Evolutionary conservation across 2,113 vertebrate genomes (phyloP).

Genomic region (Indicator indicator): DNA sequence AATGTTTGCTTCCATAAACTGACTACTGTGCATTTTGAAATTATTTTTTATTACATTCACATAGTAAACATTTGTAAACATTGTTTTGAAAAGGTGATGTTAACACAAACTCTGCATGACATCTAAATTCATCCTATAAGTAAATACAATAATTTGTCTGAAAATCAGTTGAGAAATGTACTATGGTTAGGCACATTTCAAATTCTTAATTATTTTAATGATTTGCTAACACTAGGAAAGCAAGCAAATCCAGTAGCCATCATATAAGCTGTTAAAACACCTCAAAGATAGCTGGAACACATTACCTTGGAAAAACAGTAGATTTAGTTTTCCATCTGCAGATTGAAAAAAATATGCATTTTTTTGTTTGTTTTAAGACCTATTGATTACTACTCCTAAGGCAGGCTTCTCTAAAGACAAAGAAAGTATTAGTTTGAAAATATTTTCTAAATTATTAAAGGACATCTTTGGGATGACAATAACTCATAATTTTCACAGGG

Average conservation of each 20-base stretch:
- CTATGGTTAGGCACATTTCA: background rate
- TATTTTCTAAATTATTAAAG: background rate
- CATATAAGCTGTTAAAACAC: background rate
- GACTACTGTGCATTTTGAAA: background rate
- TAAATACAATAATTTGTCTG: background rate
- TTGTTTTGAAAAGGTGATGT: background rate
- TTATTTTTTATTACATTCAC: background rate
- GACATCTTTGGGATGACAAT: background rate
- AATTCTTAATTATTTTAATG: background rate
- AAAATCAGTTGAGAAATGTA: background rate
- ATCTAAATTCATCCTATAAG: background rate
- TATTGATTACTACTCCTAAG: background rate
- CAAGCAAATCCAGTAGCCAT: background rate
- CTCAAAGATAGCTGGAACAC: rapidly evolving
- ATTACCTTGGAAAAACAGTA: background rate
- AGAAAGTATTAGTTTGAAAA: background rate
- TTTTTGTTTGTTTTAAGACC: background rate
- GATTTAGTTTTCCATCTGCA: background rate
- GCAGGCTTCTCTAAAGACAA: background rate
- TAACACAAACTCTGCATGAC: background rate
- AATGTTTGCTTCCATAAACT: background rate
- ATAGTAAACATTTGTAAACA: background rate
- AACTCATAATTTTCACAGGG: background rate
- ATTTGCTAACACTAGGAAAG: background rate
- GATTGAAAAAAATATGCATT: background rate